A percentile compares a stretch with the other conserved stretches of the same genome.
Evolutionary conservation across 2,797 vertebrate species (phyloP).

Genomic region (Ceryle rudis): DNA sequence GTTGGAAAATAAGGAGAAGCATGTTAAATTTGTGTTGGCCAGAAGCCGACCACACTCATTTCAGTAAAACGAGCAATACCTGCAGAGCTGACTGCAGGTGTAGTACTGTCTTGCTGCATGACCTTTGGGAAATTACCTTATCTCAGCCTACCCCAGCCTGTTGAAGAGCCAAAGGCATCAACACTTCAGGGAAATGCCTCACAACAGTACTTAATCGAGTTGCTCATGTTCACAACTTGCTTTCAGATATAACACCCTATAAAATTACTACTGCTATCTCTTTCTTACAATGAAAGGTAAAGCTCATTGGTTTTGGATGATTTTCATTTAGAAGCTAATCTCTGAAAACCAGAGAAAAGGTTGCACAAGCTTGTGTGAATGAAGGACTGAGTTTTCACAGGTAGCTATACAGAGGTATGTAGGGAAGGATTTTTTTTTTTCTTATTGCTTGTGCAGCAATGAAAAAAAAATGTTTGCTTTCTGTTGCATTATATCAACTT

Average conservation of each 20-base stretch:
- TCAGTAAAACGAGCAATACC: not conserved
- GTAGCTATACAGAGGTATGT: not conserved
- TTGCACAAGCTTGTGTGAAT: not conserved
- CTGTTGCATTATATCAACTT: not conserved
- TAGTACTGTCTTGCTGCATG: not conserved
- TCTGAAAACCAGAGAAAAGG: not conserved
- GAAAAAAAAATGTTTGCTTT: not conserved
- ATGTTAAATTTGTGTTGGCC: not conserved
- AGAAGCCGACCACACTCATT: fast-evolving
- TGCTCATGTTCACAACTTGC: not conserved
- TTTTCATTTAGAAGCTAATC: not conserved
- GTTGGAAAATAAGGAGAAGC: not conserved
- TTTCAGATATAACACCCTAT: not conserved
- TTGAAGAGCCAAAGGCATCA: not conserved
- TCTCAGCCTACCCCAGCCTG: not conserved
- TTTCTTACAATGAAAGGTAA: not conserved
- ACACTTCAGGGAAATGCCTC: not conserved
- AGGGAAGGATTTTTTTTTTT: not conserved
- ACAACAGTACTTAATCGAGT: not conserved
- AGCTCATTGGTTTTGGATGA: not conserved
- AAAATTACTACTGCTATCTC: not conserved
- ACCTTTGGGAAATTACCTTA: not conserved
- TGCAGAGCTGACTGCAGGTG: not conserved
- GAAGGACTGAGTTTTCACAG: not conserved
- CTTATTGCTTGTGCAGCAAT: not conserved